Conservation (phyloP, 2,113 vertebrate species). For the Pardalotus punctatus region DNA sequence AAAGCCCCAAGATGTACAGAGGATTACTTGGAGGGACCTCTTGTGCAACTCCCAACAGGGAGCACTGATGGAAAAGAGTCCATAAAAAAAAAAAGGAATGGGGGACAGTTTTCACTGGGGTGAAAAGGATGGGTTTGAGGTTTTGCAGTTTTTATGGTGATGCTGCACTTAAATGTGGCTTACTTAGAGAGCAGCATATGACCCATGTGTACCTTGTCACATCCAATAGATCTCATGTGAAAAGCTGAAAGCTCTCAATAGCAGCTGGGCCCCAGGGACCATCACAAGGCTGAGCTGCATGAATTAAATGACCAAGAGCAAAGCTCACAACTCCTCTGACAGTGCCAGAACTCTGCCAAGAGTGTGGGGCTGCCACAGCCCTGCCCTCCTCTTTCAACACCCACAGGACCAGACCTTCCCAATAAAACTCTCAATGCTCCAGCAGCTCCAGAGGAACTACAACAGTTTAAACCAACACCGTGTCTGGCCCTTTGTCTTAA, state of each 20-base stretch:
- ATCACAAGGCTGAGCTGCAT: neutral
- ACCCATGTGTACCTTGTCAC: conserved; percentile 36
- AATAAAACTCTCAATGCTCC: neutral
- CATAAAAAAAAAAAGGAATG: neutral
- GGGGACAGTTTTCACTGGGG: neutral
- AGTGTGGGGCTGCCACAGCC: neutral
- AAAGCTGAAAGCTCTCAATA: conserved; percentile 25
- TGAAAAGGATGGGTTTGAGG: neutral
- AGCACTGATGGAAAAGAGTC: neutral
- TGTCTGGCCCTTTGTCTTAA: conserved; percentile 32
- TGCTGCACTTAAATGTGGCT: neutral
- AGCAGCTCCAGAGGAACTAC: neutral
- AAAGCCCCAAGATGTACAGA: neutral
- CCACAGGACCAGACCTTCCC: neutral
- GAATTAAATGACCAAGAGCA: conserved; percentile 17
- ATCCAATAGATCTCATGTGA: neutral
- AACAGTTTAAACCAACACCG: conserved; percentile 11
- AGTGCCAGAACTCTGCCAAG: neutral
- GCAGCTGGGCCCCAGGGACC: neutral
- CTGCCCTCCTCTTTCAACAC: neutral
- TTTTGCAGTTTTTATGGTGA: neutral
- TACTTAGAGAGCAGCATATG: neutral
- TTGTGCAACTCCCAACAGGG: neutral
- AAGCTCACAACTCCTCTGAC: neutral
- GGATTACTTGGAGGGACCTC: accelerated